Percentiles rank a stretch among this genome's conserved stretches.
Evolutionary conservation across 2,888 invertebrate species (phyloP).

Genomic region (Heliconius ethilla): DNA sequence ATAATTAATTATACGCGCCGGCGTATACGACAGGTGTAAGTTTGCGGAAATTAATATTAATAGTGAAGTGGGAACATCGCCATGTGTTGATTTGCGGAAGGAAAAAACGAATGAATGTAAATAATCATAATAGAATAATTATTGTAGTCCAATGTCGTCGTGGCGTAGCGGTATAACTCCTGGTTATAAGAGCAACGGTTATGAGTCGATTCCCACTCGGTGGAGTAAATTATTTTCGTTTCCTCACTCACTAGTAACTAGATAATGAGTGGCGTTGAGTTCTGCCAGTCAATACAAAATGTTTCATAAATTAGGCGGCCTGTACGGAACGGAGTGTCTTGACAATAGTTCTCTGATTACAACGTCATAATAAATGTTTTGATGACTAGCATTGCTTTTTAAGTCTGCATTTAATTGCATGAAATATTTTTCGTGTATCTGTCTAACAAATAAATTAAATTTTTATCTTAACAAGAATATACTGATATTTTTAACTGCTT

Average conservation of each 20-base stretch:
- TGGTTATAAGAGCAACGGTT: not conserved
- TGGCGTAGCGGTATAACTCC: not conserved
- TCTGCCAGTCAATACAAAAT: not conserved
- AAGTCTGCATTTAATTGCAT: not conserved
- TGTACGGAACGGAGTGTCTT: too few relatives aligned
- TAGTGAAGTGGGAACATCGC: conserved; percentile 8
- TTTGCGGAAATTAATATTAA: conserved; percentile 34
- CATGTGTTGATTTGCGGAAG: not conserved
- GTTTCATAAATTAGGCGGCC: not conserved
- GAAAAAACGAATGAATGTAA: not conserved
- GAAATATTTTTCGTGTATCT: not conserved
- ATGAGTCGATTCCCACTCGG: not conserved
- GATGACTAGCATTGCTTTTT: not conserved
- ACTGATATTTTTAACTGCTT: too few relatives aligned
- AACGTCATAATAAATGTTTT: not conserved
- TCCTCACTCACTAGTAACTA: not conserved
- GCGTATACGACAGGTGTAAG: conserved; percentile 27
- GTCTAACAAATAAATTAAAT: not conserved
- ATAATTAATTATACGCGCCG: conserved; percentile 18
- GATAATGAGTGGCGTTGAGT: not conserved
- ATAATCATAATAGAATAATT: not conserved
- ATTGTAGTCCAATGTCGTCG: not conserved
- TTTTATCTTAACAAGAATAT: too few relatives aligned
- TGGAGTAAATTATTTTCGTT: not conserved
- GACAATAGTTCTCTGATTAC: not conserved